Evolutionary conservation across 2,113 vertebrate species (phyloP).

Genomic region (Hypomesus transpacificus): DNA sequence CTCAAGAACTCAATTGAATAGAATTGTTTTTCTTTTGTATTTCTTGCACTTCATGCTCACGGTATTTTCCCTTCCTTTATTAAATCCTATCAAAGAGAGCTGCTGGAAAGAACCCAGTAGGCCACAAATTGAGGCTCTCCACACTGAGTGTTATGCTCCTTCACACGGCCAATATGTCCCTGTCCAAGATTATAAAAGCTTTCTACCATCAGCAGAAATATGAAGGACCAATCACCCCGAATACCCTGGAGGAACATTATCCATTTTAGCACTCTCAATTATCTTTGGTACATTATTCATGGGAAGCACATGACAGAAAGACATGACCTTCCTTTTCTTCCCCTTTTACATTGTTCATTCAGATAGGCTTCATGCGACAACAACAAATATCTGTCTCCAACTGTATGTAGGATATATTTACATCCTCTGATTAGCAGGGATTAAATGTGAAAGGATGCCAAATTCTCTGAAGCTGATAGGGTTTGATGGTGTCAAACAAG

Average conservation of each 20-base stretch:
- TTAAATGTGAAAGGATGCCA: constrained; percentile 19
- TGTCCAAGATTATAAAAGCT: constrained; percentile 34
- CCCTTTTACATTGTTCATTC: not conserved
- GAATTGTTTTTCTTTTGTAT: too few species aligned
- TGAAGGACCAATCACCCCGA: constrained; percentile 27
- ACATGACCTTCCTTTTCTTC: not conserved
- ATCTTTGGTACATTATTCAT: constrained; percentile 31
- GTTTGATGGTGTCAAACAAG: constrained; percentile 10
- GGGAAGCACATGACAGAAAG: constrained; percentile 16
- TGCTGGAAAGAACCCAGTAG: constrained; percentile 5
- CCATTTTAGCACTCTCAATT: constrained; percentile 5
- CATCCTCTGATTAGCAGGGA: not conserved
- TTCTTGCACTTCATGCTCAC: too few species aligned
- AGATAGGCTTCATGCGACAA: not conserved
- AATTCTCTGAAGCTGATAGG: constrained; percentile 6
- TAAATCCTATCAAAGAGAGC: constrained; percentile 6
- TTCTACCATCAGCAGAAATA: constrained; percentile 32
- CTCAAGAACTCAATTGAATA: too few species aligned
- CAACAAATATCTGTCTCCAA: not conserved
- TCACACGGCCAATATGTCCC: constrained; percentile 42
- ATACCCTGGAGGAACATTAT: constrained; percentile 30
- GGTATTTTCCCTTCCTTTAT: too few species aligned
- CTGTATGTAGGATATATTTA: not conserved
- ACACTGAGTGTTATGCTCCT: constrained; percentile 30
- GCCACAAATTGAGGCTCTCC: not conserved